These are phyloP conservation scores for Anisognathus igniventris DNA, from an alignment of 2,797 vertebrate species.

Conservation along the genomic window DNA sequence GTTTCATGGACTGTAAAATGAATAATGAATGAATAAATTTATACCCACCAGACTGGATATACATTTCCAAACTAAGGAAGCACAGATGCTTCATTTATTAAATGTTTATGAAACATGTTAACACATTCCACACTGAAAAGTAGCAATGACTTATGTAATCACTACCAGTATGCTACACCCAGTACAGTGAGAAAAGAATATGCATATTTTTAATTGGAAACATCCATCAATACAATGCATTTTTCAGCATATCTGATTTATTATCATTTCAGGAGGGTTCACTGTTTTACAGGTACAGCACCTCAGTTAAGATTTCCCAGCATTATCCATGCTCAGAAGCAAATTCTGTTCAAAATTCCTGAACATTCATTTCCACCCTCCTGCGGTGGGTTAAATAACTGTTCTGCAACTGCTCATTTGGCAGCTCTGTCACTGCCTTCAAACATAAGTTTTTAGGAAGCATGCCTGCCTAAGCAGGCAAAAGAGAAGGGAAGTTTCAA, in stretches of 20 bases:
- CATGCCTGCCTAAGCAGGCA: not conserved
- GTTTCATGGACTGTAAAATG: not conserved
- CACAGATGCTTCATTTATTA: not conserved
- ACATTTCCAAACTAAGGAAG: not conserved
- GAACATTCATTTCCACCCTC: not conserved
- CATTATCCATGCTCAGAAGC: not conserved
- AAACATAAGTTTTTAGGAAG: not conserved
- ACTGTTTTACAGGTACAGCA: not conserved
- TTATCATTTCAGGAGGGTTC: not conserved
- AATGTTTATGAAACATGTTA: not conserved
- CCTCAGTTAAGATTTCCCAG: not conserved
- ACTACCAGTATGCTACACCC: not conserved
- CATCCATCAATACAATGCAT: not conserved
- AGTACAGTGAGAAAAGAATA: not conserved
- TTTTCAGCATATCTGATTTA: not conserved
- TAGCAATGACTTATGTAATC: not conserved
- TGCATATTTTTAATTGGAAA: not conserved
- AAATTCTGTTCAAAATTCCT: not conserved
- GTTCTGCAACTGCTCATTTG: not conserved
- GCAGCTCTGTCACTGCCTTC: not conserved
- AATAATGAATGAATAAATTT: not conserved
- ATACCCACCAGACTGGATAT: not conserved
- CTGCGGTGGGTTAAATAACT: not conserved
- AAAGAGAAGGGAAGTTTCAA: not conserved
- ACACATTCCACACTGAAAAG: not conserved